phyloP scores from a whole-genome alignment of 2,888 invertebrate genomes.

The Apocheima hispidaria region DNA sequence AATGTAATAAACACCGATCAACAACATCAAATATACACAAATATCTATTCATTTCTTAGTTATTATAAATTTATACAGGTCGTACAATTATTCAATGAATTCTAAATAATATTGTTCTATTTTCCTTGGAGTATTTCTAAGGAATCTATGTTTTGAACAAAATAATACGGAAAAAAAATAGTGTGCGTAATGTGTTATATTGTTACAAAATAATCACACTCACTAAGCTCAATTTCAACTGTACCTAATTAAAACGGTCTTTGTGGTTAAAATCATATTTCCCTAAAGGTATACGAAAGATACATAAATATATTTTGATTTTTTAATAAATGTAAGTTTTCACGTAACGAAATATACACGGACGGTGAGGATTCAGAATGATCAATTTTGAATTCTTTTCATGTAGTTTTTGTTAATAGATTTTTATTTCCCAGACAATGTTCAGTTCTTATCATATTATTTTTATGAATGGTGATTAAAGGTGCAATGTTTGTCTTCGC shows the following conservation, averaged over 20 bases:
- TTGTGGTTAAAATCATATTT: conserved; percentile 54
- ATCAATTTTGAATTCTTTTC: conserved; percentile 11
- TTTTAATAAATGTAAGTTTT: conserved; percentile 3
- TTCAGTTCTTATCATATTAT: conserved; percentile 45
- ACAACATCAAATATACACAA: conserved; percentile 71
- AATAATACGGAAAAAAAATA: conserved; percentile 12
- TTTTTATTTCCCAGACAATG: conserved; percentile 36
- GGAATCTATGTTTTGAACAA: conserved; percentile 29
- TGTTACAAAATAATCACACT: conserved; percentile 45
- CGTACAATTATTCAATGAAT: conserved; percentile 38
- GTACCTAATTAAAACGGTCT: conserved; percentile 23
- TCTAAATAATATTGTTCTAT: conserved; percentile 14
- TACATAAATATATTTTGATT: no score
- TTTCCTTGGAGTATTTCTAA: conserved; percentile 15
- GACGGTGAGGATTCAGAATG: conserved; percentile 66
- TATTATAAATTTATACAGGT: conserved; percentile 36
- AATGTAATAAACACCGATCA: conserved; percentile 68
- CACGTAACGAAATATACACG: conserved; percentile 49
- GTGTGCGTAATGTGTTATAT: conserved; percentile 28
- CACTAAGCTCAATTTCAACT: conserved; percentile 52
- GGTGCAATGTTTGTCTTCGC: conserved; percentile 43
- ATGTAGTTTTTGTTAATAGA: conserved; percentile 37
- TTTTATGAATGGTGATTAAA: conserved; percentile 39
- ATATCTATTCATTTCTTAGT: conserved; percentile 56
- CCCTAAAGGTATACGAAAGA: background rate